phyloP scores from a whole-genome alignment of 2,888 invertebrate genomes.

The Podotricha telesiphe region DNA sequence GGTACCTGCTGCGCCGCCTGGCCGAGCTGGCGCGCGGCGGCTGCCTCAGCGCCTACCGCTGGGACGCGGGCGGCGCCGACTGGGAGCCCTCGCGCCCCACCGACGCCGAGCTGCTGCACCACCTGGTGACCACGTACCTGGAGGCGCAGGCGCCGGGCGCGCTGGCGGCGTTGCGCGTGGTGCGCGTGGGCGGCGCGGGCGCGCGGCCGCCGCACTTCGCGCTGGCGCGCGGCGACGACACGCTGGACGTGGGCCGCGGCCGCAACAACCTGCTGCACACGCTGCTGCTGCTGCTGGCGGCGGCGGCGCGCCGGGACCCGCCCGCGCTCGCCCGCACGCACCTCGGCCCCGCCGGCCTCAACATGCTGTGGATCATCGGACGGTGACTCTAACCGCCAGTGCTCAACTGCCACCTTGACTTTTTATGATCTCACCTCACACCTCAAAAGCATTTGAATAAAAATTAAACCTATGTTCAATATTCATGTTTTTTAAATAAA shows the following conservation, averaged over 20 bases:
- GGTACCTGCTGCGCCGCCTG: slow-evolving; percentile 92
- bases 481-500: too few species aligned
- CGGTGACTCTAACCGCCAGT: too few species aligned
- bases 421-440: too few species aligned
- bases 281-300: slow-evolving; percentile 91
- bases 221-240: slow-evolving; percentile 68
- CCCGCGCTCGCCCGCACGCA: slow-evolving; percentile 64
- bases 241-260: slow-evolving; percentile 70
- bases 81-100: slow-evolving; percentile 93
- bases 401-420: too few species aligned
- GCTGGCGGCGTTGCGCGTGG: slow-evolving; percentile 71
- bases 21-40: slow-evolving; percentile 91
- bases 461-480: too few species aligned
- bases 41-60: slow-evolving; percentile 94
- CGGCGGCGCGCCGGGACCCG: slow-evolving; percentile 86
- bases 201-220: slow-evolving; percentile 88
- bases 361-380: slow-evolving; percentile 92
- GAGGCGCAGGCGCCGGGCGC: slow-evolving; percentile 88
- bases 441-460: too few species aligned
- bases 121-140: slow-evolving; percentile 92
- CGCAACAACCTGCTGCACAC: slow-evolving; percentile 95
- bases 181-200: slow-evolving; percentile 68
- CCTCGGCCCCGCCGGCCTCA: slow-evolving; percentile 83
- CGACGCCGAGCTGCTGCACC: slow-evolving; percentile 94
- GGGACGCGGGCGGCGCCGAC: slow-evolving; percentile 92